phyloP scores from a whole-genome alignment of 2,113 vertebrate genomes.

The Miniopterus natalensis region DNA sequence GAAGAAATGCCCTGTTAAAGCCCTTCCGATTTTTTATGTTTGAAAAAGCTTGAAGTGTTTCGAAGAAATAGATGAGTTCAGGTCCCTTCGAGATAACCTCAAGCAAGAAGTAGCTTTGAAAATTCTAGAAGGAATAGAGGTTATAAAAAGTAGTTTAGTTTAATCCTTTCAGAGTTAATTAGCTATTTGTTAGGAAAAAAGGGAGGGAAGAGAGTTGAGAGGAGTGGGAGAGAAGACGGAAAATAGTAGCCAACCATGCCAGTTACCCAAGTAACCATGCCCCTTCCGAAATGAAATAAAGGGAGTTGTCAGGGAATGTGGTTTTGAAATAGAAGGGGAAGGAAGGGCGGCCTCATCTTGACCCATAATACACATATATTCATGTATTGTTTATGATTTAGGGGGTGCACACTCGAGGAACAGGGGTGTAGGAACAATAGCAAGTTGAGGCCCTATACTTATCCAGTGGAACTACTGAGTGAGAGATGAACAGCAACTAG shows the following conservation, averaged over 20 bases:
- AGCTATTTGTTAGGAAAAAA: conserved; percentile 65
- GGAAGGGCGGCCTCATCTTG: neutral
- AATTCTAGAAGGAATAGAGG: conserved; percentile 43
- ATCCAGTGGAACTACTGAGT: neutral
- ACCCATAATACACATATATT: neutral
- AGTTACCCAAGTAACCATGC: neutral
- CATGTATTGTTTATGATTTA: conserved; percentile 39
- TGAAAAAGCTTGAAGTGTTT: conserved; percentile 53
- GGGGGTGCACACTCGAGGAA: neutral
- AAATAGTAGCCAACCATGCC: neutral
- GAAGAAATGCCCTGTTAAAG: conserved; percentile 35
- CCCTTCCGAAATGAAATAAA: conserved; percentile 46
- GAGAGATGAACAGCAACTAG: neutral
- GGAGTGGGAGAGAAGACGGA: neutral
- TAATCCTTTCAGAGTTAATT: conserved; percentile 70
- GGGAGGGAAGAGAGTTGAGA: neutral
- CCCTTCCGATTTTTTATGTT: conserved; percentile 38
- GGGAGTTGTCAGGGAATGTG: neutral
- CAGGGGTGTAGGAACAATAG: neutral
- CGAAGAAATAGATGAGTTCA: conserved; percentile 36
- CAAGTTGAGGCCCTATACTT: neutral
- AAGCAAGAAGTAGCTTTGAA: conserved; percentile 51
- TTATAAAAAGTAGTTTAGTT: conserved; percentile 46
- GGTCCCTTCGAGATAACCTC: conserved; percentile 25
- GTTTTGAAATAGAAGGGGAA: neutral